phyloP scores from a whole-genome alignment of 2,797 vertebrate species.

The Eulemur albifrons region DNA sequence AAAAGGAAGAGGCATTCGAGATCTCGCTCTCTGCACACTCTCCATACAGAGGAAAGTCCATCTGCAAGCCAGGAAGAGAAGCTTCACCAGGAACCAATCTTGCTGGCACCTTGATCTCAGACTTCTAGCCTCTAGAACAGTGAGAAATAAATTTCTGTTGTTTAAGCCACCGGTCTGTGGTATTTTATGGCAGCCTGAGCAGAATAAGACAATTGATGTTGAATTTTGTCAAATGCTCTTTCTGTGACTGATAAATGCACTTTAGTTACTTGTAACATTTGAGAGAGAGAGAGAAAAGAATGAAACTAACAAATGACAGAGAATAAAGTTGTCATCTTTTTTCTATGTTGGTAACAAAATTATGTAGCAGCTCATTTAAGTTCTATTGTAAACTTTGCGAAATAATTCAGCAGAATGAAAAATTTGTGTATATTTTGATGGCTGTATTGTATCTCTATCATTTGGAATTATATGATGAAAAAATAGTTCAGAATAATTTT shows the following conservation, averaged over 20 bases:
- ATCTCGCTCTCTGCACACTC: background rate
- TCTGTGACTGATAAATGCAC: background rate
- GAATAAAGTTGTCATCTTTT: background rate
- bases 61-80: background rate
- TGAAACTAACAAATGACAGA: background rate
- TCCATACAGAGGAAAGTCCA: no score
- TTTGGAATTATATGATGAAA: background rate
- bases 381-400: background rate
- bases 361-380: background rate
- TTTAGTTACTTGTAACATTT: background rate
- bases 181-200: background rate
- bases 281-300: background rate
- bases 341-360: background rate
- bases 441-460: background rate
- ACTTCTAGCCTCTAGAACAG: background rate
- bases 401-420: background rate
- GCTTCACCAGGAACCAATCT: background rate
- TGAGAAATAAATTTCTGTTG: background rate
- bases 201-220: background rate
- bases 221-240: background rate
- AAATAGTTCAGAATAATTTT: background rate
- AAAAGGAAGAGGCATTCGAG: background rate
- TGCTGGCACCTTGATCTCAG: background rate
- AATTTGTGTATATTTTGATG: background rate
- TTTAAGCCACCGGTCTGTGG: background rate